A percentile compares a stretch with the other conserved stretches of the same genome.
Conservation (phyloP, 2,797 vertebrate species). For the Hyperoplus lanceolatus region DNA sequence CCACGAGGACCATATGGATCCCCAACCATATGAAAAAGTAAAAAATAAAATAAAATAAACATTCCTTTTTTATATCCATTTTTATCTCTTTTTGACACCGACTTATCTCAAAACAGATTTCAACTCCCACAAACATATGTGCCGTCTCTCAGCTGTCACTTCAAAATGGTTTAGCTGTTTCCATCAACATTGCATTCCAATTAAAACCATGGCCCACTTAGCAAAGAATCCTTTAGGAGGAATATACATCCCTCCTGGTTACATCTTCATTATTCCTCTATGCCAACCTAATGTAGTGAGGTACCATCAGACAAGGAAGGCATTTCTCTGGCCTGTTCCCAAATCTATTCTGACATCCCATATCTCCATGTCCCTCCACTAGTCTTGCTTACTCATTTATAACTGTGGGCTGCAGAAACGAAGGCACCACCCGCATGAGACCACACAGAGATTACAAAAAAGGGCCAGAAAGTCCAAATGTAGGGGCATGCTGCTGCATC, state of each 20-base stretch:
- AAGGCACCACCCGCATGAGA: conserved; percentile 29
- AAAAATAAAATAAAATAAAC: background rate
- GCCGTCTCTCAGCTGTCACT: background rate
- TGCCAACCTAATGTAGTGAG: conserved; percentile 49
- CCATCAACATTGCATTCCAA: background rate
- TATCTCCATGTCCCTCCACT: conserved; percentile 42
- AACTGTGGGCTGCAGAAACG: conserved; percentile 42
- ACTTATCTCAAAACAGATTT: conserved; percentile 2
- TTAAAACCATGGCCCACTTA: background rate
- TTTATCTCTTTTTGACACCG: conserved; percentile 1
- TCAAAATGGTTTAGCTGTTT: background rate
- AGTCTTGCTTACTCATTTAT: conserved; percentile 37
- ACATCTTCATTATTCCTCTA: conserved; percentile 10
- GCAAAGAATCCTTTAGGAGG: no score
- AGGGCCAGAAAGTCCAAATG: conserved; percentile 23
- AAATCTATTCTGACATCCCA: conserved; percentile 58
- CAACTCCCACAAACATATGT: conserved; percentile 7
- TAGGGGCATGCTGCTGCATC: conserved; percentile 13
- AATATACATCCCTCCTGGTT: background rate
- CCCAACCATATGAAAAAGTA: conserved; percentile 20
- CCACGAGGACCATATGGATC: conserved; percentile 35
- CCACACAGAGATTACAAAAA: conserved; percentile 31
- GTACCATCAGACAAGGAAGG: conserved; percentile 32
- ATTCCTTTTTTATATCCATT: conserved; percentile 4
- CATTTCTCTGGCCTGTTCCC: conserved; percentile 37